Evolutionary conservation across 2,888 invertebrate species (phyloP).

Genomic region (Scaptodrosophila latifasciaeformis): DNA sequence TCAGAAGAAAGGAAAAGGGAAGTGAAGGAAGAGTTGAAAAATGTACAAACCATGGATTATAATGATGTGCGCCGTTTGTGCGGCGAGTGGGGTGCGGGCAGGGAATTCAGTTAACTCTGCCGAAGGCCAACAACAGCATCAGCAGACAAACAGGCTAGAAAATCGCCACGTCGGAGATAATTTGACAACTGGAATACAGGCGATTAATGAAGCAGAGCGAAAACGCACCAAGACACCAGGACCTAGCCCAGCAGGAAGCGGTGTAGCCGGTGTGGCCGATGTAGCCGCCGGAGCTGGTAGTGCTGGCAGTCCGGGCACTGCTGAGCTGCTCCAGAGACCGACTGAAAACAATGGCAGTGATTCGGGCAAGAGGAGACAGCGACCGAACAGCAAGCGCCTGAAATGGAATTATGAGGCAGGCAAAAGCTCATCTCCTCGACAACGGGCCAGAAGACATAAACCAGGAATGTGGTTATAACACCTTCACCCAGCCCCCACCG

Average conservation of each 20-base stretch:
- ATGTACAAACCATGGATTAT: too few relatives aligned
- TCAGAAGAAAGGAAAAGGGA: too few relatives aligned
- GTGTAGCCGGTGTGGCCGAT: too few relatives aligned
- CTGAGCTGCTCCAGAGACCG: slow-evolving; percentile 1
- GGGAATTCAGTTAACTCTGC: too few relatives aligned
- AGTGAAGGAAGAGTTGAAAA: too few relatives aligned
- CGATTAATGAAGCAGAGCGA: slow-evolving; percentile 40
- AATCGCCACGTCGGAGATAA: slow-evolving; percentile 16
- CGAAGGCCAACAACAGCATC: slow-evolving; percentile 6
- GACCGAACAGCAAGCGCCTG: slow-evolving; percentile 43
- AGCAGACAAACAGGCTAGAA: background rate
- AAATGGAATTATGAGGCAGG: slow-evolving; percentile 33
- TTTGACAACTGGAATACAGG: slow-evolving; percentile 28
- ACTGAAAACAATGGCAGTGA: too few relatives aligned
- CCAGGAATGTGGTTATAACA: background rate
- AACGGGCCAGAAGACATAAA: background rate
- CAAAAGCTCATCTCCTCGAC: too few relatives aligned
- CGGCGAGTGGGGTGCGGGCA: too few relatives aligned
- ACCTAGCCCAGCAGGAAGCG: background rate
- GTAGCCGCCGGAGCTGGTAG: background rate
- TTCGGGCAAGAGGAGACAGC: slow-evolving; percentile 4
- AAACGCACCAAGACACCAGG: slow-evolving; percentile 15
- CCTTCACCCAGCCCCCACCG: background rate
- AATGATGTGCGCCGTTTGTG: too few relatives aligned
- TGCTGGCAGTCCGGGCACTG: background rate